phyloP scores from a whole-genome alignment of 2,888 invertebrate species.

The Tholera decimalis region DNA sequence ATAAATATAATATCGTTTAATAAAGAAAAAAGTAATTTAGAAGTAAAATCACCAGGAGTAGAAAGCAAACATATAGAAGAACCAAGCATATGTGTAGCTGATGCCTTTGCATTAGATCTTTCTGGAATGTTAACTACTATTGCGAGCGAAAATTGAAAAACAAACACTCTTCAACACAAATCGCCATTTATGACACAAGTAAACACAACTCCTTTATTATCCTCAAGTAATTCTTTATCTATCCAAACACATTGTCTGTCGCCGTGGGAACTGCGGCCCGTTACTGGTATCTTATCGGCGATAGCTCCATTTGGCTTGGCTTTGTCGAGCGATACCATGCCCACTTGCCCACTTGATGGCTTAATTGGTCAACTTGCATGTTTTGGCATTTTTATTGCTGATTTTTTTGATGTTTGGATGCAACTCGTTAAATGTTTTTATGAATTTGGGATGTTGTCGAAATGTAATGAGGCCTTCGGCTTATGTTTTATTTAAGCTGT shows the following conservation, averaged over 20 bases:
- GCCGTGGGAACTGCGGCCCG: slow-evolving; percentile 67
- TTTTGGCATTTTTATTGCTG: slow-evolving; percentile 54
- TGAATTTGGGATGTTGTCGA: slow-evolving; percentile 5
- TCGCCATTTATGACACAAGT: slow-evolving; percentile 52
- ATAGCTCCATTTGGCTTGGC: slow-evolving; percentile 61
- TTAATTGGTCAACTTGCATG: slow-evolving; percentile 64
- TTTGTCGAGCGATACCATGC: slow-evolving; percentile 56
- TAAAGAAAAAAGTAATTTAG: slow-evolving; percentile 11
- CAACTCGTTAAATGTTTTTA: slow-evolving; percentile 30
- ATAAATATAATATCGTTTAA: neutral
- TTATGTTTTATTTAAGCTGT: slow-evolving; percentile 2
- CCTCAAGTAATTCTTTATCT: slow-evolving; percentile 64
- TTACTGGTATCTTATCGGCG: slow-evolving; percentile 68
- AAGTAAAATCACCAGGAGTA: neutral
- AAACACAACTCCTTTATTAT: slow-evolving; percentile 64
- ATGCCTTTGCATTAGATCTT: neutral
- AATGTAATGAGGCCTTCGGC: slow-evolving; percentile 11
- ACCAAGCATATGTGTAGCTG: neutral
- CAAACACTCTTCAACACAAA: slow-evolving; percentile 36
- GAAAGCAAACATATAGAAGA: neutral
- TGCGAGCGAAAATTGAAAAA: slow-evolving; percentile 9
- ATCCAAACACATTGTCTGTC: slow-evolving; percentile 61
- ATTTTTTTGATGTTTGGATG: slow-evolving; percentile 40
- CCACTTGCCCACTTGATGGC: slow-evolving; percentile 51
- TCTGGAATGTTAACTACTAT: neutral